A percentile compares a stretch with the other conserved stretches of the same genome.
Evolutionary conservation across 2,797 vertebrate species (phyloP).

Genomic region (Dermochelys coriacea): DNA sequence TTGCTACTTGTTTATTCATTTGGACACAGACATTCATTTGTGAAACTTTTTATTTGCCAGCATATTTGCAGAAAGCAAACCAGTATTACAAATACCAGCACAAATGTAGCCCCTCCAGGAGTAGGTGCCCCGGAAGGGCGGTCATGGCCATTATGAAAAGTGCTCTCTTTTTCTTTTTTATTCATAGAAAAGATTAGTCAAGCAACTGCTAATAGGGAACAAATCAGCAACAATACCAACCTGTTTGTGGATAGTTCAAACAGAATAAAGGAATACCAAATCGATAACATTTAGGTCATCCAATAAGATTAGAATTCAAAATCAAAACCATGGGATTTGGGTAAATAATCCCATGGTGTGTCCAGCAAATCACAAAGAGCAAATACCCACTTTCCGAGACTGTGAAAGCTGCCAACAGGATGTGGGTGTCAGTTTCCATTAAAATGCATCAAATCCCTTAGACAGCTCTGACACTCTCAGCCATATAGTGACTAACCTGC

Average conservation of each 20-base stretch:
- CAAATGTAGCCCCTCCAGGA: not conserved
- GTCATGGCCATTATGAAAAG: accelerated
- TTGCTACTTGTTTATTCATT: not conserved
- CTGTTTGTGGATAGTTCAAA: not conserved
- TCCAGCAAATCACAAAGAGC: conserved; percentile 44
- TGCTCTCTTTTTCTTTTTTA: not conserved
- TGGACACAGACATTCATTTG: not conserved
- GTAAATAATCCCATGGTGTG: conserved; percentile 32
- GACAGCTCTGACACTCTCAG: conserved; percentile 28
- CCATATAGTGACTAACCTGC: conserved; percentile 8
- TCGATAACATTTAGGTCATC: conserved; percentile 33
- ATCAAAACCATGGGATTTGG: conserved; percentile 9
- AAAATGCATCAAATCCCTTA: conserved; percentile 33
- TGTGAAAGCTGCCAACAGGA: not conserved
- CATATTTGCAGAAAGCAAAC: not conserved
- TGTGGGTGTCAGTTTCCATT: conserved; percentile 61
- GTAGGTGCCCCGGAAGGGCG: accelerated
- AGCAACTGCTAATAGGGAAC: not conserved
- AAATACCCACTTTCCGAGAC: conserved; percentile 51
- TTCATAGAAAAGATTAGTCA: not conserved
- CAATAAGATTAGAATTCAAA: not conserved
- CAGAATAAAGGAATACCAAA: conserved; percentile 15
- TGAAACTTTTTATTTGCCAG: not conserved
- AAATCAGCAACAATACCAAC: not conserved
- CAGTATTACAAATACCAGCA: not conserved